Evolutionary conservation across 2,797 vertebrate genomes (phyloP).

Genomic region (Manis crassicaudata): DNA sequence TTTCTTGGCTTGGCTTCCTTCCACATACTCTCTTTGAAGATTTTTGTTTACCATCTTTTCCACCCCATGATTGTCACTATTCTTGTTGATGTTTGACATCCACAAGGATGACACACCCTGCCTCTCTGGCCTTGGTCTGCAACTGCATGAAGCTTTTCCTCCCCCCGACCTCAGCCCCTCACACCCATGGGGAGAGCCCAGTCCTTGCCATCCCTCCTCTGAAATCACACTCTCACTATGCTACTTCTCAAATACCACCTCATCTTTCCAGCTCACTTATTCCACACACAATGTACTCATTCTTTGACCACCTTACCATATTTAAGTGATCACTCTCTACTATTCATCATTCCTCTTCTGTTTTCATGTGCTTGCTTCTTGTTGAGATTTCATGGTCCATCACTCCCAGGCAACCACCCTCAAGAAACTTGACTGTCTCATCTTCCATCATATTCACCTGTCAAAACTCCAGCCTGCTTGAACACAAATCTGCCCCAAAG

Average conservation of each 20-base stretch:
- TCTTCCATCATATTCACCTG: background rate
- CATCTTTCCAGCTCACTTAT: background rate
- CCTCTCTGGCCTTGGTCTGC: background rate
- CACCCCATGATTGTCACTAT: background rate
- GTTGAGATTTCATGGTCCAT: background rate
- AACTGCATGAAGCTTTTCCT: background rate
- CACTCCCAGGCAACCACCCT: background rate
- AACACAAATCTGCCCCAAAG: background rate
- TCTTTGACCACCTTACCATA: background rate
- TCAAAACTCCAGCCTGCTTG: background rate
- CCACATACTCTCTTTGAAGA: background rate
- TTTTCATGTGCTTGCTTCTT: background rate
- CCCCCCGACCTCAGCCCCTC: background rate
- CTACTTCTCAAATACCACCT: background rate
- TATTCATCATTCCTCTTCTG: background rate
- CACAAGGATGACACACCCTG: background rate
- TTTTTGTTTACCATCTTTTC: background rate
- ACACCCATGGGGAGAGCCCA: background rate
- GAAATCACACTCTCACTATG: background rate
- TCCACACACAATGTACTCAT: background rate
- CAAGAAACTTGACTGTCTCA: background rate
- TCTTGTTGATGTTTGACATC: background rate
- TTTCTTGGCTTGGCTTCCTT: no score
- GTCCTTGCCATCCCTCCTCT: background rate
- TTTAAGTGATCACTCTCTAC: background rate